A percentile compares a stretch with the other conserved stretches of the same genome.
phyloP scores from a whole-genome alignment of 2,888 invertebrate genomes.

The Campoplex nolae region DNA sequence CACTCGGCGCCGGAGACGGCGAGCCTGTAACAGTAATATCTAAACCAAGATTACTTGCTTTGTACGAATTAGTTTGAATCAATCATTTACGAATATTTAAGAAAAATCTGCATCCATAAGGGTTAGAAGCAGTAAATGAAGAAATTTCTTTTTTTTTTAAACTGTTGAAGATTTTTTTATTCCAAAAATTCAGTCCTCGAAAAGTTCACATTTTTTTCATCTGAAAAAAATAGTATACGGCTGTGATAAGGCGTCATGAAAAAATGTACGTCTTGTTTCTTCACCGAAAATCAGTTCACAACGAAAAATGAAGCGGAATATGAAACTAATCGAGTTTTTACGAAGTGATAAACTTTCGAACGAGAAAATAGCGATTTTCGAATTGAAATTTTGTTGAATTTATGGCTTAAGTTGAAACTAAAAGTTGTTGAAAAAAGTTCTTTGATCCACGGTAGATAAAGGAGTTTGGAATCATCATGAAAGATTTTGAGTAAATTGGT shows the following conservation, averaged over 20 bases:
- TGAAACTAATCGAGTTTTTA: background rate
- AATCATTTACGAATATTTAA: background rate
- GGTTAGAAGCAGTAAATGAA: background rate
- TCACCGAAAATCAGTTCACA: background rate
- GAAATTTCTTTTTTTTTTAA: background rate
- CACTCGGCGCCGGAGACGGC: constrained; percentile 86
- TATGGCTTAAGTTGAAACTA: too few relatives aligned
- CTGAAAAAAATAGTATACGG: too few relatives aligned
- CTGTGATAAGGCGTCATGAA: too few relatives aligned
- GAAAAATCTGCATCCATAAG: background rate
- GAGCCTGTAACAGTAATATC: constrained; percentile 86
- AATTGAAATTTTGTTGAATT: too few relatives aligned
- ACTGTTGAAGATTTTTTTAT: background rate
- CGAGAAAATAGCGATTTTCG: background rate
- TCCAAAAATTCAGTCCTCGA: background rate
- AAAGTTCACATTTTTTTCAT: background rate
- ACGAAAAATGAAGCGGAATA: background rate
- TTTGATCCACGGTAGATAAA: too few relatives aligned
- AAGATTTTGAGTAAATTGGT: too few relatives aligned
- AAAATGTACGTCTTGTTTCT: background rate
- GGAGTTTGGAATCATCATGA: too few relatives aligned
- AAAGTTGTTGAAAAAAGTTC: too few relatives aligned
- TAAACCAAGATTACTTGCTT: constrained; percentile 68
- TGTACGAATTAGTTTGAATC: background rate
- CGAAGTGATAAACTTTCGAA: background rate